Percentiles rank a stretch among this genome's conserved stretches.
Conservation (phyloP, 2,888 invertebrate genomes). For the Rhabditophanes sp. region DNA sequence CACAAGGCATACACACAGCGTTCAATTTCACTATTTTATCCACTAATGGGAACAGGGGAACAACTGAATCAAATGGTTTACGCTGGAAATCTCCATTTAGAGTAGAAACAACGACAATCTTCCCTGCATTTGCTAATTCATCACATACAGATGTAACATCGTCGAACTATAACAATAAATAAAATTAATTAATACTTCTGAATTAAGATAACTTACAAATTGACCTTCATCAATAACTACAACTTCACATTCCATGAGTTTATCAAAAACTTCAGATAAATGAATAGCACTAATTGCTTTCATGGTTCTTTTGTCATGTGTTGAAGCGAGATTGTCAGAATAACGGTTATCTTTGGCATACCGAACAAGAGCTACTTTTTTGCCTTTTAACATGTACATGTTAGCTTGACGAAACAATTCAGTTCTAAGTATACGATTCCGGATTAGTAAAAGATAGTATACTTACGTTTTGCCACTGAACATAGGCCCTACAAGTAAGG, state of each 20-base stretch:
- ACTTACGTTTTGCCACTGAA: constrained; percentile 25
- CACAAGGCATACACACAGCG: constrained; percentile 17
- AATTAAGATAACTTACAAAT: constrained; percentile 50
- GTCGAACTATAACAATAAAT: constrained; percentile 28
- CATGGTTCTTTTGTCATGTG: constrained; percentile 25
- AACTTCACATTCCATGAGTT: constrained; percentile 33
- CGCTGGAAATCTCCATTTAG: constrained; percentile 53
- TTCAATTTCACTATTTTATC: constrained; percentile 21
- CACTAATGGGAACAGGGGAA: constrained; percentile 15
- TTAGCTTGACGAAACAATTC: constrained; percentile 35
- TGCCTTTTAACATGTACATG: constrained; percentile 29
- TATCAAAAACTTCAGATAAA: constrained; percentile 12
- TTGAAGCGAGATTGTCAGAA: constrained; percentile 24
- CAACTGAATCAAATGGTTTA: constrained; percentile 20
- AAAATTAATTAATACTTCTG: too few species aligned
- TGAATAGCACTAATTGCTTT: constrained; percentile 14
- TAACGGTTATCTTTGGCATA: constrained; percentile 37
- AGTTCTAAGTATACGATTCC: constrained; percentile 17
- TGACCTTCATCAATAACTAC: constrained; percentile 55
- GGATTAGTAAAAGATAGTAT: too few species aligned
- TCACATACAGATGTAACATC: too few species aligned
- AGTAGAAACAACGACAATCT: constrained; percentile 53
- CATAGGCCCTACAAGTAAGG: constrained; percentile 22
- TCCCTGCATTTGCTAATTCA: constrained; percentile 50
- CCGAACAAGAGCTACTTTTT: constrained; percentile 32